Evolutionary conservation across 1,140 invertebrate species (phyloP), one percentile per base, ranked within the genome.

Genomic region (Pomacea maculata): DNA sequence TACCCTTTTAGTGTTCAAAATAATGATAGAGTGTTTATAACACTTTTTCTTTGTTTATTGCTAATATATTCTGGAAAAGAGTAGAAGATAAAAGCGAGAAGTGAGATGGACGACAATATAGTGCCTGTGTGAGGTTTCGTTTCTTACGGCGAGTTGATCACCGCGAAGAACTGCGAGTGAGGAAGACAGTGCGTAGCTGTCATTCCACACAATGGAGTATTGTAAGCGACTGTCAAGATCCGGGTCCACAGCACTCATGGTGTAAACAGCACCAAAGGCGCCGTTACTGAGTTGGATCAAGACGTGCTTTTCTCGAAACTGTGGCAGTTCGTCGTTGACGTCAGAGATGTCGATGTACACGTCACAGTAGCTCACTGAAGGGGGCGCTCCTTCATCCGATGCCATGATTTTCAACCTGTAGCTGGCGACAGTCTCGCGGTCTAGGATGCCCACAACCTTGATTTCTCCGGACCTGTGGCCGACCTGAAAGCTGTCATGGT

Each of bases 401-500:
- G 64, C 81, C 54, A 75, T 71, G 34, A 82, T 72, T 1, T 61
- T 25, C 77, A 82, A 64, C 19, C 14, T 29, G 72, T 82, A 82
- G 54, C 34, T 34, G 11, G 55, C n/a, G 3, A 61, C 63, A 5
- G 17, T 34, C 72, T 82, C 81, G 8, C 77, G 57, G 73, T 82
- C 81, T 19, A 82, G 25, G 9, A 54, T 63, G 6, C 81, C 77
- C 29, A 77, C 77, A 19, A 71, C 75, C 17, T 54, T 63, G 52
- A 82, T 75, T 11, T 29, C 14, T 2, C 81, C 81, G 64, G 63
- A 68, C 9, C 61, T 54, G 54, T 71, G 65, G 77, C 79, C 67
- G 55, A 82, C 79, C n/a, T 45, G 57, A 71, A 82, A 82, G 54
- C 74, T 72, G 25, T 79, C 81, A 25, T 54, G 70, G 19, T 77